Percentiles rank a stretch among this genome's conserved stretches.
phyloP scores from a whole-genome alignment of 1,140 invertebrate genomes.

The Heliconius congener region DNA sequence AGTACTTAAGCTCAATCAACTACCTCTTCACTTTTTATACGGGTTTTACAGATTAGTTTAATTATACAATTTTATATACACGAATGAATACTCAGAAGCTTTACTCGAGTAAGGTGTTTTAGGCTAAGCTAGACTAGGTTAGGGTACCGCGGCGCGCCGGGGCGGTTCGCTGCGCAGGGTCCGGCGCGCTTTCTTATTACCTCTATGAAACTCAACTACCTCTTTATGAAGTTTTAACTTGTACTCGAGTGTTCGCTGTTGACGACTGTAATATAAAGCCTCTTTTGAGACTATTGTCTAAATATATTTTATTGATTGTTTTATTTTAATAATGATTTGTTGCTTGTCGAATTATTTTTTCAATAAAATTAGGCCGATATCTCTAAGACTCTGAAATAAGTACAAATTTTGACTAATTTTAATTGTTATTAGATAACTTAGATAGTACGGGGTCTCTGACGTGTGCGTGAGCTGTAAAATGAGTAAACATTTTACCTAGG shows the following conservation, averaged over 20 bases:
- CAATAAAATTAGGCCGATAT: slow-evolving; percentile 58
- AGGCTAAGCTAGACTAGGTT: slow-evolving; percentile 65
- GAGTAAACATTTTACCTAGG: slow-evolving; percentile 33
- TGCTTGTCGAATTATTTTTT: slow-evolving; percentile 67
- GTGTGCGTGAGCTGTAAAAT: slow-evolving; percentile 52
- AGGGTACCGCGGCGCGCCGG: slow-evolving; percentile 63
- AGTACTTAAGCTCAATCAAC: slow-evolving; percentile 79
- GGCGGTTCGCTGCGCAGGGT: slow-evolving; percentile 74
- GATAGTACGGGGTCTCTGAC: slow-evolving; percentile 54
- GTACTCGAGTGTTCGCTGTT: slow-evolving; percentile 69
- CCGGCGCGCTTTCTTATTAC: slow-evolving; percentile 67
- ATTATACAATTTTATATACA: slow-evolving; percentile 80
- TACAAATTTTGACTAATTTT: slow-evolving; percentile 79
- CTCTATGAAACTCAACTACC: slow-evolving; percentile 77
- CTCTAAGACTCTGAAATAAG: slow-evolving; percentile 75
- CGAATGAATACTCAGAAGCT: slow-evolving; percentile 80
- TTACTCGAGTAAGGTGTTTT: slow-evolving; percentile 78
- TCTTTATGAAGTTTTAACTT: slow-evolving; percentile 77
- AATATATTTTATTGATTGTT: slow-evolving; percentile 80
- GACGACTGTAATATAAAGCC: slow-evolving; percentile 66
- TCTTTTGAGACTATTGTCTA: slow-evolving; percentile 77
- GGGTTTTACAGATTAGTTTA: slow-evolving; percentile 81
- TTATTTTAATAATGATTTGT: slow-evolving; percentile 63
- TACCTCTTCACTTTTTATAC: slow-evolving; percentile 81
- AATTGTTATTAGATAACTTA: slow-evolving; percentile 78